phyloP scores from a whole-genome alignment of 1,140 invertebrate genomes.

The Epicauta chinensis region DNA sequence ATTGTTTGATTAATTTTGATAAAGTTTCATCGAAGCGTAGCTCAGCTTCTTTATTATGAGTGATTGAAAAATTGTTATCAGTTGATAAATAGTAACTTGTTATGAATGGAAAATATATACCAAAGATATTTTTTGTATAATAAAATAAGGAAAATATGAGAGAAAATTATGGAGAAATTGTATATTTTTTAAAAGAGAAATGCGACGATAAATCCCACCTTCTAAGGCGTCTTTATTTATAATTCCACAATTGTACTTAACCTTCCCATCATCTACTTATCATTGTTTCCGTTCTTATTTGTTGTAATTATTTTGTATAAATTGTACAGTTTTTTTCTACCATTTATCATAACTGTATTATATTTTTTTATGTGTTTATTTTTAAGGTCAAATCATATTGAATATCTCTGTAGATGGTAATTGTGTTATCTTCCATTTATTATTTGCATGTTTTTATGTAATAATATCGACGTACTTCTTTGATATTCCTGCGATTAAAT shows the following conservation, averaged over 20 bases:
- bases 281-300: conserved; percentile 21
- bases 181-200: conserved; percentile 37
- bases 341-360: background rate
- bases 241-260: too few species aligned
- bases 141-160: conserved; percentile 25
- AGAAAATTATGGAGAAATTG: conserved; percentile 23
- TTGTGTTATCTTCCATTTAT: conserved; percentile 19
- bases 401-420: conserved; percentile 2
- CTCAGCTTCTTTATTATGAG: conserved; percentile 11
- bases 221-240: too few species aligned
- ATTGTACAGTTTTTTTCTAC: conserved; percentile 15
- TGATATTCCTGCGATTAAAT: conserved; percentile 11
- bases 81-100: conserved; percentile 30
- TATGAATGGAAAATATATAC: conserved; percentile 38
- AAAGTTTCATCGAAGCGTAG: conserved; percentile 4
- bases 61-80: conserved; percentile 25
- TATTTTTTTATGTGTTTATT: conserved; percentile 10
- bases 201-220: conserved; percentile 24
- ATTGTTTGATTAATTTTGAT: conserved; percentile 10
- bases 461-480: conserved; percentile 2
- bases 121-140: conserved; percentile 42
- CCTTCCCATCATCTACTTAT: too few species aligned
- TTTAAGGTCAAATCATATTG: conserved; percentile 5
- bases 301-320: conserved; percentile 19
- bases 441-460: conserved; percentile 17